Evolutionary conservation across 2,797 vertebrate genomes (phyloP), one percentile per base, ranked within the genome.

Genomic region (Mormyrus hasselquistii): DNA sequence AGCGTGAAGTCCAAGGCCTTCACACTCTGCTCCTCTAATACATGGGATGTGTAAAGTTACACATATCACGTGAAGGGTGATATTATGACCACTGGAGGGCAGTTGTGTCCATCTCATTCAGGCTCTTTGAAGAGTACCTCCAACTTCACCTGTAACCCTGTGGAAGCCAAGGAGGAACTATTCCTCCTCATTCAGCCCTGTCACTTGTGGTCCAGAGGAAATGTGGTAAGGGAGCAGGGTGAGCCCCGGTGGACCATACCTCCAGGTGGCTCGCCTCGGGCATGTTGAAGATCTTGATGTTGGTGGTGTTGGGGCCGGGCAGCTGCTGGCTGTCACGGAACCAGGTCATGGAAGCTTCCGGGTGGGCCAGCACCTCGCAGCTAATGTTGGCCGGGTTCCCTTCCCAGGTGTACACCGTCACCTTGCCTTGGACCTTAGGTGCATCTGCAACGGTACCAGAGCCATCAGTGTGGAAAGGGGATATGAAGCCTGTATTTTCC

Each of bases 381-480:
- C 97, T 99, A 92, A 99, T 97, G 93, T 99, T 99, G 88, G 97
- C 98, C 5, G 97, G 95, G 92, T 99, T 99, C 0, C 98, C 97
- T 91, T 99, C 98, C 99, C 99, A 99, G 0, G 98, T 99, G 89
- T 99, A 99, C 88, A 98, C 96, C 0, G 97, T 96, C 90, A 99
- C 97, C 0, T 96, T 93, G 79, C 98, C 99, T 47, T 97, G 96
- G 86, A 99, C 96, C 94, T 99, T 99, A 29, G 99, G 99, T 8
- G 98, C 95, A 91, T 99, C 99, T 99, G 95, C 87, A 88, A 88
- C n/a, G 25, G 41, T 7, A 50, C 19, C 57, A 69, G 87, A 4
- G 59, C 4, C 25, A 38, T 65, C n/a, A 88, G 87, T 14, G 14
- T 41, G 1, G 12, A 49, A 57, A 4, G 16, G 41, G 57, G 34